phyloP scores from a whole-genome alignment of 2,113 vertebrate genomes.

The Amphilophus citrinellus region DNA sequence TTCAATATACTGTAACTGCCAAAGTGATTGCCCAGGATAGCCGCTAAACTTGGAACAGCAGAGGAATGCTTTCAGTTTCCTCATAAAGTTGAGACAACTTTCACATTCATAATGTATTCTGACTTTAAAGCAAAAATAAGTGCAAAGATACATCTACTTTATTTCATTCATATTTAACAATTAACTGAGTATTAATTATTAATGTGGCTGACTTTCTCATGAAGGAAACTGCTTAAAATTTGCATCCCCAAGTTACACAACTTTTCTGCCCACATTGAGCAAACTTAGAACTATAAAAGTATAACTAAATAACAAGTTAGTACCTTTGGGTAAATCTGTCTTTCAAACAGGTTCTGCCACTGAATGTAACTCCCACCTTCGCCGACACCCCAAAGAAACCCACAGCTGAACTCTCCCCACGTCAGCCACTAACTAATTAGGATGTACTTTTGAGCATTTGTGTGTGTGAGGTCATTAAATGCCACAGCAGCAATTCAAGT shows the following conservation, averaged over 20 bases:
- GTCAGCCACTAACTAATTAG: constrained; percentile 55
- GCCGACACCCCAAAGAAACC: constrained; percentile 25
- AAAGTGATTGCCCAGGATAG: no score
- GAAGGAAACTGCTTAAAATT: background rate
- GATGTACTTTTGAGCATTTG: constrained; percentile 42
- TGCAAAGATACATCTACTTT: no score
- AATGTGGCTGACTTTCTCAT: background rate
- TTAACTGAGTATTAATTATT: background rate
- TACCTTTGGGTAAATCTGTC: background rate
- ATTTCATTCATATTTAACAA: no score
- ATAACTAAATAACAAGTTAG: background rate
- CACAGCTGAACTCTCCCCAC: constrained; percentile 39
- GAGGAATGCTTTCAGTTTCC: no score
- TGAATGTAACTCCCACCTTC: constrained; percentile 8
- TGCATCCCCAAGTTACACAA: background rate
- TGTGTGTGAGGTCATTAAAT: constrained; percentile 73
- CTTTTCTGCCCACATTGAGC: background rate
- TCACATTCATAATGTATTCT: no score
- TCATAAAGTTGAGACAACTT: no score
- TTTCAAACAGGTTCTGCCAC: constrained; percentile 31
- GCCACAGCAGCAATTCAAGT: constrained; percentile 54
- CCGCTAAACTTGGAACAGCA: no score
- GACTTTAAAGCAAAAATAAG: no score
- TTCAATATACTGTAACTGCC: no score
- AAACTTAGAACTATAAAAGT: background rate